Evolutionary conservation across 1,140 invertebrate species (phyloP), one percentile per base, ranked within the genome.

Genomic region (Xylocopa sonorina): DNA sequence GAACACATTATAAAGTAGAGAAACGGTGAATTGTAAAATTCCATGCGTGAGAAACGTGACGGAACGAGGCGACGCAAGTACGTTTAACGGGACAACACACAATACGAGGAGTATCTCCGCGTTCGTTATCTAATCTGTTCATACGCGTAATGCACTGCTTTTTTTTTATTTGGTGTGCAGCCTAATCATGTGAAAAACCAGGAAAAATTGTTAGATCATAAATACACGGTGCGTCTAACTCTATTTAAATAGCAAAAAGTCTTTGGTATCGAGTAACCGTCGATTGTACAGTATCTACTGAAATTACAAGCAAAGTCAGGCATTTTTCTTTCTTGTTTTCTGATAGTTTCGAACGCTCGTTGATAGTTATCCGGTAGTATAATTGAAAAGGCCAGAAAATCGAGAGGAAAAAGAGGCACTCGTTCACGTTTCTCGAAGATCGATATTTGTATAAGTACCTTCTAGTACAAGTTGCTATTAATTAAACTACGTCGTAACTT

Each of bases 401-500:
- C 34, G 18, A 38, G 55, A 38, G 9, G 9, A 46, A 24, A 32
- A 24, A 58, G 55, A 27, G n/a, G 29, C 55, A 57, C 50, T 32
- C 64, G 34, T 77, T 77, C 64, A 41, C 66, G 75, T 78, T 78
- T 78, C 75, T 60, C 66, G 55, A 69, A 9, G 29, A 76, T 68
- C 51, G 24, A 78, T 78, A 78, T 78, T 71, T 71, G 43, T 77
- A 68, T 71, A 78, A 78, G 75, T 78, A 78, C 67, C 75, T 77
- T 71, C 67, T 78, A 78, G 75, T 78, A 78, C 75, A 78, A 78
- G 75, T 78, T 78, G 75, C 75, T 62, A 78, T 78, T 71, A 62
- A 78, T 71, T 78, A 71, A 71, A 78, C 18, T n/a, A 41, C 46
- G 43, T 60, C 53, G 43, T 78, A 78, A 67, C 55, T 71, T 78